Evolutionary conservation across 2,113 vertebrate species (phyloP), one percentile per base, ranked within the genome.

Genomic region (Mastomys natalensis): DNA sequence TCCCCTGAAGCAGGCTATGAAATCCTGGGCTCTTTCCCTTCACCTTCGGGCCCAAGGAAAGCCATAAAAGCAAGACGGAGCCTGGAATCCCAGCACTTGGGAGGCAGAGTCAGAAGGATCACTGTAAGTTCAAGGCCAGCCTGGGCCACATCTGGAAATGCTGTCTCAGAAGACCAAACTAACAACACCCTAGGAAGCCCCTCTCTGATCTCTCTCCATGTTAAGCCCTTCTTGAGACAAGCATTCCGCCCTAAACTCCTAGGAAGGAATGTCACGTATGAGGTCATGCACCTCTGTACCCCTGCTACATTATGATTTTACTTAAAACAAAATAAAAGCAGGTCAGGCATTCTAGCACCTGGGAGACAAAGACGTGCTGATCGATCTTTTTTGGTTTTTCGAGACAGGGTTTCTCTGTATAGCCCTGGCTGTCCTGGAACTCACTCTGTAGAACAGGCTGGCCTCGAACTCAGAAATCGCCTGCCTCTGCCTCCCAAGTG

Each of bases 271-370:
- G 58, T 62, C n/a, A 29, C 15, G 29, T 7, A 24, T 45, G 29
- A 40, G 43, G 19, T 13, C 11, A 11, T 31, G 29, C 26, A 43
- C 1, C 24, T 37, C 66, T 31, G 11, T 34, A 51, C 40, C 34
- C 85, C 29, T 16, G 26, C 45, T 9, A 53, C 34, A 77, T 66
- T 51, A 51, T 45, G 37, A 48, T 92, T 92, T 95, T 86, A 58
- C 89, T 97, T 93, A 12, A 2, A 76, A 62, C n/a, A 21, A 74
- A 66, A 74, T 11, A 60, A 73, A 98, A 55, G 34, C 34, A n/a
- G 78, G 19, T 19, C 78, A 80, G 78, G 51, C 51, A n/a, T 81
- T 58, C 78, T 37, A 58, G 78, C 31, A 80, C 37, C 53, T 40
- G 80, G 37, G 51, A 82, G 37, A 82, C 37, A 60, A 29, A 48